phyloP scores from a whole-genome alignment of 2,797 vertebrate species.

The Spheniscus humboldti region DNA sequence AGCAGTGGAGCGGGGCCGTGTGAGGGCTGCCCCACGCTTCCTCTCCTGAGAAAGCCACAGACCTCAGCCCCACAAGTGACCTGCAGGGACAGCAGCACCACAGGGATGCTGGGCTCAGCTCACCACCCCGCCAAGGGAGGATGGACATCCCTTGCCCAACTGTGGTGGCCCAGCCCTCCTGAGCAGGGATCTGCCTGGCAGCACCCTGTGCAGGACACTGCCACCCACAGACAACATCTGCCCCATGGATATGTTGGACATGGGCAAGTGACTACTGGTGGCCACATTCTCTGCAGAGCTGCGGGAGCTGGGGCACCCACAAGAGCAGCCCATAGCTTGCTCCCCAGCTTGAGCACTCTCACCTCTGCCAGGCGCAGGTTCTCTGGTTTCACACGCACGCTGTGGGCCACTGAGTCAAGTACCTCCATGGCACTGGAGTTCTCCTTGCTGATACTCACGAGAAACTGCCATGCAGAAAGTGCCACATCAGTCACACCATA shows the following conservation, averaged over 20 bases:
- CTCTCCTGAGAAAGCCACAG: neutral
- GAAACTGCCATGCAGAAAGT: conserved; percentile 76
- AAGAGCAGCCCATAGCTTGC: fast-evolving
- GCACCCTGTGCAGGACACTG: neutral
- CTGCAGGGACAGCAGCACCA: neutral
- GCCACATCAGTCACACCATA: neutral
- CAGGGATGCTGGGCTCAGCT: neutral
- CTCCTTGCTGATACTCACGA: conserved; percentile 97
- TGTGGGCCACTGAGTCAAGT: conserved; percentile 89
- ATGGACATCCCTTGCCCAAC: neutral
- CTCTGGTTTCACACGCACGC: conserved; percentile 86
- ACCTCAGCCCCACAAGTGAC: neutral
- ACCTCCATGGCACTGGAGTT: conserved; percentile 92
- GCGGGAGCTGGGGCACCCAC: neutral
- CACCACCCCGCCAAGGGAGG: neutral
- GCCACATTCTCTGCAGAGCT: neutral
- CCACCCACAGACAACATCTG: neutral
- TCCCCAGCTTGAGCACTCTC: neutral
- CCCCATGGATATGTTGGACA: neutral
- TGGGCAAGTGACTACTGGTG: neutral
- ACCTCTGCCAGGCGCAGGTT: conserved; percentile 93
- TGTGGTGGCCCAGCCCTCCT: neutral
- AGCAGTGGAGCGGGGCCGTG: neutral
- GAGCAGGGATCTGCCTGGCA: neutral
- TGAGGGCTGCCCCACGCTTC: neutral